Base-by-base conservation (phyloP, 2,113 vertebrate genomes). In the Collichthys lucidus region DNA sequence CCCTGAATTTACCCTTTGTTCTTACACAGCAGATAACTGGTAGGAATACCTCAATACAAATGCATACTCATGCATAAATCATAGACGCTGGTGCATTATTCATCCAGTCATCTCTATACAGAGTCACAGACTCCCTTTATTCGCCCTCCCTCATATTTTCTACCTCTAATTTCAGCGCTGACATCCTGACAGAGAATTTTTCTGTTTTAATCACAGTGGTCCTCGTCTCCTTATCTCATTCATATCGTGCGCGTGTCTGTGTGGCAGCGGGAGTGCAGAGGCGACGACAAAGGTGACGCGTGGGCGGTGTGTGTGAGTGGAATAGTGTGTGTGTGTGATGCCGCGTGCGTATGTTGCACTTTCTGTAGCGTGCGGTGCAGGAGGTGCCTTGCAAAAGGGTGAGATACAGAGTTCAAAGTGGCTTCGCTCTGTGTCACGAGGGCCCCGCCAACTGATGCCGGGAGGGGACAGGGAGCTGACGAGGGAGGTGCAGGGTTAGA, bases 1-100 rank as follows among this genome's bases (percentile, higher is more conserved):
- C 26, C 82, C 78, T 79, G 63, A 61, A 31, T 68, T 65, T 82
- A 65, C 78, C 82, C 73, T 85, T 82, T 89, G 77, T 91, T 89
- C 64, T 66, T 79, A 83, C 82, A 77, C 73, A 84, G 87, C 75
- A 85, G 57, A 86, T 86, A 87, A 89, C 84, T 83, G 83, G 64
- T 79, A 46, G 80, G 80, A 92, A 92, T 86, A 87, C 77, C 86
- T 92, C 80, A 22, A 90, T 85, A 92, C 86, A 89, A 91, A 91
- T 77, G 86, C 87, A 74, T 56, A 52, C 77, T 86, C 83, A 88
- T 94, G 87, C 91, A 94, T 94, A 86, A 95, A 91, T 90, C 89
- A 95, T 92, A 63, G 42, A 49, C 0, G 12, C 12, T 35, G 73
- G 84, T 94, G 86, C 89, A 94, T 95, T 90, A 94, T 94, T 95